Conservation (phyloP, 2,797 vertebrate genomes). For the Peromyscus melanophrys region DNA sequence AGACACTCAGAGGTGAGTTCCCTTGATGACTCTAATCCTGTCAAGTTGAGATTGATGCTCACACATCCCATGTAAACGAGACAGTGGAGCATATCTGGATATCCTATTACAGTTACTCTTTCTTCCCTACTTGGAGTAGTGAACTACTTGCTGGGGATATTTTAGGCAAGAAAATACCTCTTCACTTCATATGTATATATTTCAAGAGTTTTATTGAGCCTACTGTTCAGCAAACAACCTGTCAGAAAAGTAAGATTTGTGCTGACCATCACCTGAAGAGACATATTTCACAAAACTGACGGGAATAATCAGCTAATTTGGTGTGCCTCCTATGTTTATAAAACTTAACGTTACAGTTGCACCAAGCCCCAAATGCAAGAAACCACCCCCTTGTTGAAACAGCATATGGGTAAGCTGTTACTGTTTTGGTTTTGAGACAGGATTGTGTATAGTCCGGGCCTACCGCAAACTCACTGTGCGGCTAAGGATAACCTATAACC, state of each 20-base stretch:
- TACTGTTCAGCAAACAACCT: background rate
- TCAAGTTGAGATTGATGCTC: background rate
- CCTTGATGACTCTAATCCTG: background rate
- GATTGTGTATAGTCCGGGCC: background rate
- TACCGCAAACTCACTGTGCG: background rate
- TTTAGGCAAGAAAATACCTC: background rate
- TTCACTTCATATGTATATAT: background rate
- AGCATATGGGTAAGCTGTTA: background rate
- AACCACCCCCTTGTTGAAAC: background rate
- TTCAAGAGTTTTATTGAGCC: slow-evolving; percentile 44
- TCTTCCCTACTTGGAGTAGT: background rate
- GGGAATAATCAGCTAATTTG: background rate
- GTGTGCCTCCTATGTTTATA: background rate
- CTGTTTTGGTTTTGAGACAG: background rate
- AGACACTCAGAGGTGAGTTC: background rate
- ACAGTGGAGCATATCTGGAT: background rate
- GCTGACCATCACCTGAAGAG: background rate
- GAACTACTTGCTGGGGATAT: background rate
- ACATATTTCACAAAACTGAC: slow-evolving; percentile 44
- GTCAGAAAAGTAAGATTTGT: slow-evolving; percentile 45
- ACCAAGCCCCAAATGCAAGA: background rate
- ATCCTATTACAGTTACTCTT: background rate
- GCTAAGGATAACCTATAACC: background rate
- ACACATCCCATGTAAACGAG: background rate
- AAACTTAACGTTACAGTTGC: background rate